Conservation (phyloP, 2,113 vertebrate genomes). For the Scomber scombrus region DNA sequence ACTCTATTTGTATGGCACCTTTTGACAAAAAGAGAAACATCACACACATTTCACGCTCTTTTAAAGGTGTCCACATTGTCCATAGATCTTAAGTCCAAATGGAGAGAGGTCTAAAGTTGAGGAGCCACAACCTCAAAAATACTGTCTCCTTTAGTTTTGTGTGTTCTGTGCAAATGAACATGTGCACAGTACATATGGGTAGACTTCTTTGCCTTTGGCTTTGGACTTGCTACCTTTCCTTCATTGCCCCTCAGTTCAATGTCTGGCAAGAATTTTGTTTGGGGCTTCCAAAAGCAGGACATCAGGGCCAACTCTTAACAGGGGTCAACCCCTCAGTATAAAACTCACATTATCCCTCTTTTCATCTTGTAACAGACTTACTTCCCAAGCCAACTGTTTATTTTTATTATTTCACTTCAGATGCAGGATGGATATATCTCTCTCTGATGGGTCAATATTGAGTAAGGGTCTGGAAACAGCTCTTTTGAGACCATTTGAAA, state of each 20-base stretch:
- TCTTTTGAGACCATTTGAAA: slow-evolving; percentile 76
- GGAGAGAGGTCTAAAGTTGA: too few species aligned
- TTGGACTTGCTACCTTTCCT: slow-evolving; percentile 52
- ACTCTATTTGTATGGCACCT: too few species aligned
- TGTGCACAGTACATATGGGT: slow-evolving; percentile 14
- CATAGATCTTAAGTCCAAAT: too few species aligned
- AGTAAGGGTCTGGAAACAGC: slow-evolving; percentile 69
- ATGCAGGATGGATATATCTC: slow-evolving; percentile 65
- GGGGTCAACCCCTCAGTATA: slow-evolving; percentile 73
- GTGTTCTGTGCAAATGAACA: slow-evolving; percentile 34
- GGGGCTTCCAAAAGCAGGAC: slow-evolving; percentile 67
- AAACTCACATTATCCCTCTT: slow-evolving; percentile 69
- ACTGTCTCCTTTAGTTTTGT: not conserved
- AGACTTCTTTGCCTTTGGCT: slow-evolving; percentile 60
- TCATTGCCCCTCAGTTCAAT: slow-evolving; percentile 67
- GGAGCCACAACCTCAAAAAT: too few species aligned
- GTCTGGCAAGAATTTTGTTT: slow-evolving; percentile 70
- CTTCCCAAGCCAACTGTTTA: slow-evolving; percentile 67
- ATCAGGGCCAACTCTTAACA: slow-evolving; percentile 65
- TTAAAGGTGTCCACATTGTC: too few species aligned
- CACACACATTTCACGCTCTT: too few species aligned
- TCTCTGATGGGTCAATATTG: slow-evolving; percentile 69
- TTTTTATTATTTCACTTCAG: slow-evolving; percentile 74
- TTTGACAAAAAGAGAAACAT: too few species aligned
- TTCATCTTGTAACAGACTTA: slow-evolving; percentile 69